Base-by-base conservation (phyloP, 2,797 vertebrate species). In the Notolepis coatsorum region DNA sequence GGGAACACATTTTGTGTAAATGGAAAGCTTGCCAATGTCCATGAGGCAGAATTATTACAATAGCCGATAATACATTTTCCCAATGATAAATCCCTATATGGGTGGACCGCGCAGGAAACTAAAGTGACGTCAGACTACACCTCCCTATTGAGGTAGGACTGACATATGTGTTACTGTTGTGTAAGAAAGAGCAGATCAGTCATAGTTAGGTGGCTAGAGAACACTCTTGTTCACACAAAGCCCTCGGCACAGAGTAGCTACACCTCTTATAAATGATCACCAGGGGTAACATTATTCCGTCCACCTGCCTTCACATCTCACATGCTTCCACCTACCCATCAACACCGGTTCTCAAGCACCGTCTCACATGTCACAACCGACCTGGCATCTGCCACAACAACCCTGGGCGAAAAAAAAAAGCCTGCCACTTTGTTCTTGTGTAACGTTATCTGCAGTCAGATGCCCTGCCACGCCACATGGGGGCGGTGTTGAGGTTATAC, bases 401-500 rank as follows among this genome's bases (percentile, higher is more conserved):
- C 30, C 15, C 17, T 6, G 13, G 28, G n/a, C n/a, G n/a, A n/a
- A n/a, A n/a, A n/a, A n/a, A n/a, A n/a, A n/a, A 3, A n/a, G 53
- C 46, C 38, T 27, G 53, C 9, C 13, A 20, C 24, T 7, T 15
- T 61, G 57, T 8, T 47, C 63, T n/a, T 28, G 23, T 23, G n/a
- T 43, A 28, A 17, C 5, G 2, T 30, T 33, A 20, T 21, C 27
- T 12, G 38, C 28, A 10, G 24, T 31, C 21, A 25, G 46, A 2
- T 58, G 0, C 68, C 33, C 42, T 67, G 21, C 56, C 66, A 43
- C 41, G 17, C 67, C 76, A 65, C 64, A 23, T 47, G 66, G 60
- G 51, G 79, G 62, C 18, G 1, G n/a, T 56, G 49, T 66, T 7
- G 42, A 43, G 27, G 48, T 43, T 15, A 67, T 89, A 97, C 96